These are phyloP conservation scores for Elgaria multicarinata DNA, from an alignment of 2,113 vertebrate genomes.

Conservation along the genomic window DNA sequence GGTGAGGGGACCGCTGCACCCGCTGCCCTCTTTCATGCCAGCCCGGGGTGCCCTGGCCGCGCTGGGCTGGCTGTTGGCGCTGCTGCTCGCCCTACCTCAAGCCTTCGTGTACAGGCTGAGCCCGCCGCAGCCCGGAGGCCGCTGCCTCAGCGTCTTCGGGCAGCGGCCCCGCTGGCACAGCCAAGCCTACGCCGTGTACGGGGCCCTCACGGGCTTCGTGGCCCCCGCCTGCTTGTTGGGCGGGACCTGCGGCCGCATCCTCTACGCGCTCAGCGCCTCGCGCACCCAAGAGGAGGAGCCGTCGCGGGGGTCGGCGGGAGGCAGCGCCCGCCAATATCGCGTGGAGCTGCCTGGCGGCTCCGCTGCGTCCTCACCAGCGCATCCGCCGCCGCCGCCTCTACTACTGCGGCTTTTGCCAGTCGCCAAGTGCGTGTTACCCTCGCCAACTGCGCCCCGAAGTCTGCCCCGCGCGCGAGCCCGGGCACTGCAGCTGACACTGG, in stretches of 20 bases:
- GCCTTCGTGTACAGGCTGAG: slow-evolving; percentile 58
- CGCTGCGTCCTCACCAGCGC: background rate
- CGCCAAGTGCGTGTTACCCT: slow-evolving; percentile 60
- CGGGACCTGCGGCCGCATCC: slow-evolving; percentile 37
- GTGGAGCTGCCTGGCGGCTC: background rate
- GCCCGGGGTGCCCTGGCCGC: slow-evolving; percentile 50
- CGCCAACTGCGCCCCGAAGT: slow-evolving; percentile 25
- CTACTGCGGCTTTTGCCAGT: slow-evolving; percentile 67
- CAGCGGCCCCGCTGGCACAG: slow-evolving; percentile 70
- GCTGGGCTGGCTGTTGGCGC: slow-evolving; percentile 71
- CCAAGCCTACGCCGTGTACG: slow-evolving; percentile 62
- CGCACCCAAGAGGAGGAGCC: background rate
- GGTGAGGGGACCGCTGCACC: slow-evolving; percentile 42
- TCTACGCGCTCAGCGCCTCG: slow-evolving; percentile 23
- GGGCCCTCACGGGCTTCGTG: slow-evolving; percentile 63
- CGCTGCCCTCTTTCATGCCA: slow-evolving; percentile 36
- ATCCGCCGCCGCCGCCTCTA: slow-evolving; percentile 61
- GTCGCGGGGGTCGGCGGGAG: background rate
- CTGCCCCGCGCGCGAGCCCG: slow-evolving; percentile 71
- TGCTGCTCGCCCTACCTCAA: slow-evolving; percentile 72
- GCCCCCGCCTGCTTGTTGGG: slow-evolving; percentile 59
- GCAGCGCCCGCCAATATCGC: slow-evolving; percentile 7
- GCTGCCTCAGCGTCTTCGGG: slow-evolving; percentile 65
- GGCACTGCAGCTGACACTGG: slow-evolving; percentile 75
- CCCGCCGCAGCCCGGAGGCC: background rate